A percentile compares a stretch with the other conserved stretches of the same genome.
Evolutionary conservation across 2,888 invertebrate genomes (phyloP).

Genomic region (Pristionchus entomophagus): DNA sequence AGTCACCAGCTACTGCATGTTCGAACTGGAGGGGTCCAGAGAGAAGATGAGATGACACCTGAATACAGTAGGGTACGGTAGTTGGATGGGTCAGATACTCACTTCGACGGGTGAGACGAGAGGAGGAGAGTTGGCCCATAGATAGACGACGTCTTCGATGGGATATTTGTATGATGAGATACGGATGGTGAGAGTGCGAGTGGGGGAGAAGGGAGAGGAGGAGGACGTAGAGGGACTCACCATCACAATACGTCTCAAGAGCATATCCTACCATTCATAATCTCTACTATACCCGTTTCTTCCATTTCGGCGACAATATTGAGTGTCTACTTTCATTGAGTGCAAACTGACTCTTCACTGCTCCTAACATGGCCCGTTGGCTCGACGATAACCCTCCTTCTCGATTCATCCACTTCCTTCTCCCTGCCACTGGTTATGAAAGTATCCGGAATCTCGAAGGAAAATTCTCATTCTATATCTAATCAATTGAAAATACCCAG

Average conservation of each 20-base stretch:
- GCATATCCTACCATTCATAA: too few relatives aligned
- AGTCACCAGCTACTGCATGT: conserved; percentile 69
- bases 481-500: too few relatives aligned
- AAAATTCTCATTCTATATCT: too few relatives aligned
- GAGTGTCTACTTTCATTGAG: too few relatives aligned
- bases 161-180: conserved; percentile 67
- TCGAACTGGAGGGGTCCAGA: conserved; percentile 61
- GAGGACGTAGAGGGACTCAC: conserved; percentile 50
- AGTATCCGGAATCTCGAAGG: too few relatives aligned
- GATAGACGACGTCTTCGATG: conserved; percentile 72
- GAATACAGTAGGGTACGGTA: neutral
- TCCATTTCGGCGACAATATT: too few relatives aligned
- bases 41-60: conserved; percentile 66
- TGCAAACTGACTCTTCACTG: conserved; percentile 63
- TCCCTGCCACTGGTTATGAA: conserved; percentile 43
- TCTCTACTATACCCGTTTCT: too few relatives aligned
- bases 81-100: neutral
- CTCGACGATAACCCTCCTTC: conserved; percentile 64
- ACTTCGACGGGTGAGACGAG: conserved; percentile 72
- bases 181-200: conserved; percentile 58
- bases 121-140: conserved; percentile 75
- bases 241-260: conserved; percentile 27
- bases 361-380: conserved; percentile 68
- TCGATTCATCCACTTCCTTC: neutral
- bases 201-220: conserved; percentile 63